phyloP scores from a whole-genome alignment of 2,888 invertebrate species.

The Amaurobius ferox region DNA sequence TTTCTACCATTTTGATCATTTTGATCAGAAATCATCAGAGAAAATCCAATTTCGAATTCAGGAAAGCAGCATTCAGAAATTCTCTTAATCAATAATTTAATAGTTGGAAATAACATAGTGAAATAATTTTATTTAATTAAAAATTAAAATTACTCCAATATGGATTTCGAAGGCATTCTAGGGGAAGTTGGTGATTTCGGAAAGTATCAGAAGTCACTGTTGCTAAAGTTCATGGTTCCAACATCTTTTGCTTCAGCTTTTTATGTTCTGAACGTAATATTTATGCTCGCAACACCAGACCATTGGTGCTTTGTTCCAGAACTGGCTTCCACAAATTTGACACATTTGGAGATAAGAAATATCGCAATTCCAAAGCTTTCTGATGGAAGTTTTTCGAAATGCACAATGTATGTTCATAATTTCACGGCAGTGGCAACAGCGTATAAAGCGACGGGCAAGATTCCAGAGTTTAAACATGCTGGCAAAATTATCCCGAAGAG shows the following conservation, averaged over 20 bases:
- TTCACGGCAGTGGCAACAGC: constrained; percentile 24
- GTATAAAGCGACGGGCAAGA: constrained; percentile 27
- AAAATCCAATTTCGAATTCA: too few species aligned
- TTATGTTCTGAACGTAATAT: constrained; percentile 71
- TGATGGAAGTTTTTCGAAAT: constrained; percentile 49
- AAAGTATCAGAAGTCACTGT: constrained; percentile 51
- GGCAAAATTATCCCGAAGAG: constrained; percentile 34
- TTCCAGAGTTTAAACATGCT: constrained; percentile 34
- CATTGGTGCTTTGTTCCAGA: constrained; percentile 82
- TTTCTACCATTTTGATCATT: too few species aligned
- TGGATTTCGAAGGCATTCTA: constrained; percentile 61
- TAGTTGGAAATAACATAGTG: too few species aligned
- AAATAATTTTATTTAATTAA: too few species aligned
- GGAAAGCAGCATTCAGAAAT: too few species aligned
- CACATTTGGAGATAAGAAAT: constrained; percentile 22
- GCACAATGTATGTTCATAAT: constrained; percentile 44
- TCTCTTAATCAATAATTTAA: too few species aligned
- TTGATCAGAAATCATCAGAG: too few species aligned
- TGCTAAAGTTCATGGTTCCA: constrained; percentile 58
- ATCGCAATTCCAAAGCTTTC: constrained; percentile 35
- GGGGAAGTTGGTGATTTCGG: constrained; percentile 54
- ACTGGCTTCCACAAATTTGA: constrained; percentile 74
- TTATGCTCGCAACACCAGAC: constrained; percentile 81
- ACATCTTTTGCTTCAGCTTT: constrained; percentile 62
- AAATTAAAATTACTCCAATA: too few species aligned